Evolutionary conservation across 2,797 vertebrate genomes (phyloP), one percentile per base, ranked within the genome.

Genomic region (Parauchenoglanis ngamensis): DNA sequence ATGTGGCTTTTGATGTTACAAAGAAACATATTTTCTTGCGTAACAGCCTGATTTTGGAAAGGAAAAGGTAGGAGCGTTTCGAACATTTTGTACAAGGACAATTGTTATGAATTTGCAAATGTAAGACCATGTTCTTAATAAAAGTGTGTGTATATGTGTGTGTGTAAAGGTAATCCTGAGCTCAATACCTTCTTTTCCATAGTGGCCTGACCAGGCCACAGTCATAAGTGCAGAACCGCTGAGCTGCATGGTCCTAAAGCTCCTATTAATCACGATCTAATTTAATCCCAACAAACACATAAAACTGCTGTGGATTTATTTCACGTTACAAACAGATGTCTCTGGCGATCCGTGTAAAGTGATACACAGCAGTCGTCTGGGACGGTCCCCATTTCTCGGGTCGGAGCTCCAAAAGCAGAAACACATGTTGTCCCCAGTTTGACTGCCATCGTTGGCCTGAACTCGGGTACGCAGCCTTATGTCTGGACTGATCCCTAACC

Each of bases 271-370:
- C 93, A 92, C 90, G 92, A 94, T 94, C 94, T 93, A 93, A 96
- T 94, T 95, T 94, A 94, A 92, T 95, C 94, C 94, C 93, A 91
- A 93, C 68, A 93, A 95, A 95, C 94, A 93, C 93, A 94, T 95
- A 96, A 96, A 93, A 96, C 92, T 88, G 93, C 94, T 91, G 91
- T 95, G 92, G 96, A 95, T 94, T 95, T 96, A 93, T 96, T 96
- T 92, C 92, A 92, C 92, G 96, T 96, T 95, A 94, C 90, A 95
- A 95, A 94, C 96, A 96, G 96, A 96, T 95, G 94, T 94, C 92
- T 90, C 91, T 92, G 88, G 90, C 94, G 95, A 95, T 95, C 94
- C 93, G 89, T 94, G 95, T 95, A 95, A 96, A 95, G 91, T 92
- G 95, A 95, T 96, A 94, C 94, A 89, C 87, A 87, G 91, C 91